These are phyloP conservation scores for Spinibarbus caldwelli DNA, from an alignment of 2,797 vertebrate genomes.

Conservation along the genomic window DNA sequence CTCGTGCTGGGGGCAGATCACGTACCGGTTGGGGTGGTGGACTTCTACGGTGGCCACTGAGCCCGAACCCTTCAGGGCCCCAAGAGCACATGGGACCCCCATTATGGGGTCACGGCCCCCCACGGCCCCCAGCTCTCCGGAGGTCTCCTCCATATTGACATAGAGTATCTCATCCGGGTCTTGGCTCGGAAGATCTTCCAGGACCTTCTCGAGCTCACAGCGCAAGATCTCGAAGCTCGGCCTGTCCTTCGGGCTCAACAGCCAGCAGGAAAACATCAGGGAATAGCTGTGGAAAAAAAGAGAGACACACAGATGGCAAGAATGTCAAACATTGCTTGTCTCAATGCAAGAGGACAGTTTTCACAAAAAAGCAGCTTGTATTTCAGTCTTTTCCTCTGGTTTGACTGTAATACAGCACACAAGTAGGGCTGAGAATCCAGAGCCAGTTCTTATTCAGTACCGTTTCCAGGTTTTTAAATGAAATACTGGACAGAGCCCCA, in stretches of 20 bases:
- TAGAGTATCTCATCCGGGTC: slow-evolving; percentile 90
- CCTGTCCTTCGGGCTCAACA: slow-evolving; percentile 87
- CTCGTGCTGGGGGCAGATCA: slow-evolving; percentile 87
- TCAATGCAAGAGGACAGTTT: background rate
- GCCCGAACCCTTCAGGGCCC: slow-evolving; percentile 78
- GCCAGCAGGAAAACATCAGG: slow-evolving; percentile 91
- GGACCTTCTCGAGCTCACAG: slow-evolving; percentile 85
- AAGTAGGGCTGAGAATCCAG: background rate
- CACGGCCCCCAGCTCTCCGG: slow-evolving; percentile 81
- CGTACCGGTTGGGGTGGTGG: slow-evolving; percentile 85
- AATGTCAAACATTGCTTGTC: background rate
- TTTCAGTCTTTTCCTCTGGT: background rate
- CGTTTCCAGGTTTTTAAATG: no score
- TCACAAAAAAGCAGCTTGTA: background rate
- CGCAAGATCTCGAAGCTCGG: slow-evolving; percentile 83
- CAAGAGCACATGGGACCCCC: slow-evolving; percentile 60
- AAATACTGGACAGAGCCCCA: background rate
- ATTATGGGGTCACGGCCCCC: slow-evolving; percentile 79
- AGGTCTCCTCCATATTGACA: slow-evolving; percentile 91
- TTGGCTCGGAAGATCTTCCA: slow-evolving; percentile 86
- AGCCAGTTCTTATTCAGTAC: no score
- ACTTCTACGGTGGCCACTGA: slow-evolving; percentile 82
- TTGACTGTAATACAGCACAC: background rate
- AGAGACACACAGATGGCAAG: background rate
- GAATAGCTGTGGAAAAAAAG: slow-evolving; percentile 77